Conservation (phyloP, 2,888 invertebrate genomes). For the Falcaria lacertinaria region DNA sequence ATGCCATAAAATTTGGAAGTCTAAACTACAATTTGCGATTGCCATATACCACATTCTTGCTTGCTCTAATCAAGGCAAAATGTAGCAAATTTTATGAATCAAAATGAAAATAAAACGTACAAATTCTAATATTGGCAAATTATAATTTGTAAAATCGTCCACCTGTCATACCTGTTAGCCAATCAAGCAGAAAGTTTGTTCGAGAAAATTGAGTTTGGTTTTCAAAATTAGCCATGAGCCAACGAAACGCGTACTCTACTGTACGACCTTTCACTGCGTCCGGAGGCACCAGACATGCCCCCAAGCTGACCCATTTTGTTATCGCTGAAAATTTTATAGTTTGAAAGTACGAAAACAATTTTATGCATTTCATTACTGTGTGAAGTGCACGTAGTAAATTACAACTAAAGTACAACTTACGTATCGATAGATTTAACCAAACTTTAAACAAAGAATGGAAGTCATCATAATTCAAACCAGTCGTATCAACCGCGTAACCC, state of each 20-base stretch:
- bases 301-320: slow-evolving; percentile 63
- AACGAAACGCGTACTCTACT: slow-evolving; percentile 58
- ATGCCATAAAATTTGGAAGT: no score
- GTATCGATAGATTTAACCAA: slow-evolving; percentile 71
- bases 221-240: slow-evolving; percentile 58
- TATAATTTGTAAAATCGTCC: no score
- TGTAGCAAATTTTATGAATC: no score
- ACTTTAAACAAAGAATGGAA: slow-evolving; percentile 67
- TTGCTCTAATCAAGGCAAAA: no score
- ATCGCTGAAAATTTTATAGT: slow-evolving; percentile 46
- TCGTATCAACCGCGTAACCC: slow-evolving; percentile 47
- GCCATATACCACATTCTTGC: no score
- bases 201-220: slow-evolving; percentile 46
- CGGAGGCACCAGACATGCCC: slow-evolving; percentile 60
- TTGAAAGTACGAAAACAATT: no score
- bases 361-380: no score
- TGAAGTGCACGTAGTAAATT: no score
- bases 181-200: slow-evolving; percentile 60
- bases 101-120: no score
- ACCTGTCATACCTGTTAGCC: slow-evolving; percentile 74
- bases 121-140: no score
- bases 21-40: no score
- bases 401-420: slow-evolving; percentile 36
- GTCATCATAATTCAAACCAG: slow-evolving; percentile 53
- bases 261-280: slow-evolving; percentile 50